Base-by-base conservation (phyloP, 2,113 vertebrate species). In the Anthoscopus minutus region DNA sequence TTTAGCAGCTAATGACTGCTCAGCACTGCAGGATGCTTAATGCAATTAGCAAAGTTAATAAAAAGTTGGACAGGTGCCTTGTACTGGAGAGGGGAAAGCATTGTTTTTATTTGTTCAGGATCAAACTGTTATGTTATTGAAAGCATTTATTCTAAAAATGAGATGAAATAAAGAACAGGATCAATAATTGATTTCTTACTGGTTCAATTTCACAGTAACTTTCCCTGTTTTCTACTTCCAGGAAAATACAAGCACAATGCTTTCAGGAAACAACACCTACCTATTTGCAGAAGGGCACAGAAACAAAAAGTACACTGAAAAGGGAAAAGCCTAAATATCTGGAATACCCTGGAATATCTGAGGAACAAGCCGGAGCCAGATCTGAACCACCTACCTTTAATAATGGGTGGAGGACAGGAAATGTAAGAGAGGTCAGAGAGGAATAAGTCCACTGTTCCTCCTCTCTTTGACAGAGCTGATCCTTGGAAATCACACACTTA, bases 41-140 rank as follows among this genome's bases (percentile, higher is more conserved):
- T 45, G 79, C 79, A 96, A 94, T 93, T 95, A 95, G 90, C 79
- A 92, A 81, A 93, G 44, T 95, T 88, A 93, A 92, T 95, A 93
- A 82, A 94, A 90, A 37, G 11, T 74, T 93, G 72, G 89, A 82
- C 62, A 94, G 87, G 89, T 95, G 77, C 73, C 79, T 93, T 37
- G 45, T 22, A 70, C 60, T 2, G 0, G 42, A 15, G 15, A 18
- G 18, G n/a, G 28, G 7, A 11, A 44, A 69, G 40, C 2, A 0
- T 48, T 87, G 45, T 13, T 94, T 71, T 79, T 79, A 27, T 73
- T 83, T 74, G 71, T 25, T 86, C 40, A 42, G 79, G 64, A 93
- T 91, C 45, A 71, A 91, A 81, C 28, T 25, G 54, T 40, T 72
- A 23, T 0, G 0, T 81, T 79, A 35, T 38, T 19, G 71, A 71